A percentile compares a stretch with the other conserved stretches of the same genome.
Evolutionary conservation across 2,888 invertebrate species (phyloP).

Genomic region (Nomada flava): DNA sequence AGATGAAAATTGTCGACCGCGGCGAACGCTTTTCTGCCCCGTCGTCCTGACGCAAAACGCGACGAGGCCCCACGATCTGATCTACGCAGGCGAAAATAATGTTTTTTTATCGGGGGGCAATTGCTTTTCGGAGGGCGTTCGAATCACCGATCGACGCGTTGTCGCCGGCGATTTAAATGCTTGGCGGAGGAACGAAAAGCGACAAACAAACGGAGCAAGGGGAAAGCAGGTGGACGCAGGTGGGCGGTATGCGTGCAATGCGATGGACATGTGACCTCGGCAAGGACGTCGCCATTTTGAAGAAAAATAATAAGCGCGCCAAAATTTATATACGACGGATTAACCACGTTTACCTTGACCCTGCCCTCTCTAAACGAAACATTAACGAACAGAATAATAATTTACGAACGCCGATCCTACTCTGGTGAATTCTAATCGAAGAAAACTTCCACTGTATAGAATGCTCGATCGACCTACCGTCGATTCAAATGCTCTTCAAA

Average conservation of each 20-base stretch:
- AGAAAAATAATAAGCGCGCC: slow-evolving; percentile 70
- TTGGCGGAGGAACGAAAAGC: slow-evolving; percentile 47
- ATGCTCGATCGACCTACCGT: not conserved
- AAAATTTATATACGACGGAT: slow-evolving; percentile 21
- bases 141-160: slow-evolving; percentile 53
- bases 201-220: slow-evolving; percentile 48
- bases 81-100: not conserved
- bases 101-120: not conserved
- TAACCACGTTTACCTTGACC: not conserved
- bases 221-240: slow-evolving; percentile 72
- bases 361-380: too few species aligned
- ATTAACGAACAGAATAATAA: not conserved
- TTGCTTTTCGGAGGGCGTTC: slow-evolving; percentile 39
- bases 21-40: slow-evolving; percentile 32
- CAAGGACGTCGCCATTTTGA: slow-evolving; percentile 81
- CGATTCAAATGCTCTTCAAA: not conserved
- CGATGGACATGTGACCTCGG: slow-evolving; percentile 78
- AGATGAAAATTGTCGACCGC: slow-evolving; percentile 40
- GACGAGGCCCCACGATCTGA: slow-evolving; percentile 2
- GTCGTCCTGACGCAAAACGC: not conserved
- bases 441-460: not conserved
- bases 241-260: slow-evolving; percentile 52
- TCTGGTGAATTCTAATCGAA: too few species aligned
- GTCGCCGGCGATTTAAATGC: slow-evolving; percentile 65
- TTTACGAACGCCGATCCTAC: not conserved